Evolutionary conservation across 92 coral and sea anemone species (phyloP).

Genomic region (Galaxea fascicularis): DNA sequence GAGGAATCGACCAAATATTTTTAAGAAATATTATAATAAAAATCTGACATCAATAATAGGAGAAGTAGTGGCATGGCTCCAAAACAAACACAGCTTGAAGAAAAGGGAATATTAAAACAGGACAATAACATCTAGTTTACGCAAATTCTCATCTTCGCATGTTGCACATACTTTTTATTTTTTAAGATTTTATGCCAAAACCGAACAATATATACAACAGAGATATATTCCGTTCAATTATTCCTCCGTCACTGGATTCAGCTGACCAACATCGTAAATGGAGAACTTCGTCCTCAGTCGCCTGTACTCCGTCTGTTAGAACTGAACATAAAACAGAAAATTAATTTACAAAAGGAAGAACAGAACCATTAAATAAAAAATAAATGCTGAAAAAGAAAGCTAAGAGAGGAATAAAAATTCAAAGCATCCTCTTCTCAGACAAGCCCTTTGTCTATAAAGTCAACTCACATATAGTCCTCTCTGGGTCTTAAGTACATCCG

Average conservation of each 20-base stretch:
- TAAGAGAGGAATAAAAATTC: constrained; percentile 1
- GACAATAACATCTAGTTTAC: no score
- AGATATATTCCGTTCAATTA: no score
- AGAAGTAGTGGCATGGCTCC: constrained; percentile 4
- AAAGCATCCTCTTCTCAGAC: no score
- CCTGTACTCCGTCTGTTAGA: no score
- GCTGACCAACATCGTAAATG: no score
- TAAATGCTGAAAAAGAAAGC: not conserved
- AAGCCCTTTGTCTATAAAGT: not conserved
- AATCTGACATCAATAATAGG: not conserved
- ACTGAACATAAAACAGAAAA: no score
- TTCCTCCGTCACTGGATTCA: no score
- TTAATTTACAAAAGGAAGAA: not conserved
- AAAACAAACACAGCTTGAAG: constrained; percentile 7
- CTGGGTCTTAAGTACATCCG: not conserved
- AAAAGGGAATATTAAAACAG: not conserved
- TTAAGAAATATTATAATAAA: not conserved
- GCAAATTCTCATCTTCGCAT: no score
- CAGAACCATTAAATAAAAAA: not conserved
- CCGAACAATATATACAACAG: no score
- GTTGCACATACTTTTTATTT: no score
- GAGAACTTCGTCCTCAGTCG: no score
- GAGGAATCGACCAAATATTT: not conserved
- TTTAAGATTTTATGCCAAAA: constrained; percentile 21
- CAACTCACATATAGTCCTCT: not conserved